Conservation (phyloP, 30 jellyfish, hydroid and myxozoan genomes). For the Aurelia coerulea region DNA sequence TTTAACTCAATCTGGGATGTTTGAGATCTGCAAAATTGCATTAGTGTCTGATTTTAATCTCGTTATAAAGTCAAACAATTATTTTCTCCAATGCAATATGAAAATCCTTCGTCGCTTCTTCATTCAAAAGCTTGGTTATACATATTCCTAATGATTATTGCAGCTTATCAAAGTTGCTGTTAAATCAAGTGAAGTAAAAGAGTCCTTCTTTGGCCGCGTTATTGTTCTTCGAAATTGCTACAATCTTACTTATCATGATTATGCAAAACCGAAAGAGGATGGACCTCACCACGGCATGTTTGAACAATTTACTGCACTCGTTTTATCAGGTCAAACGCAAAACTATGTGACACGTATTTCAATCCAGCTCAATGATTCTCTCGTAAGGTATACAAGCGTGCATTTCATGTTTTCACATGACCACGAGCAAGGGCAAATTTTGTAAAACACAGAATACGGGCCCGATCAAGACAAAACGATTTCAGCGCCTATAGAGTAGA, state of each 20-base stretch:
- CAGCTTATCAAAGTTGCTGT: background rate
- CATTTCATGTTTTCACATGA: no score
- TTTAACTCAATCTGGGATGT: background rate
- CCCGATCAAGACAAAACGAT: no score
- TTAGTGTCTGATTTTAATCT: slow-evolving; percentile 23
- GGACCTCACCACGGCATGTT: background rate
- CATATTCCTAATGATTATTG: slow-evolving; percentile 1
- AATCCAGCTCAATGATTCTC: no score
- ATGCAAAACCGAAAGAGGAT: slow-evolving; percentile 1
- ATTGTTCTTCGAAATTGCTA: background rate
- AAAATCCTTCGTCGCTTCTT: background rate
- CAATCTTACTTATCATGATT: background rate
- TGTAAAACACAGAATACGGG: no score
- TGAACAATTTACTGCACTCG: no score
- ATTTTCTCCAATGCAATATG: slow-evolving; percentile 1
- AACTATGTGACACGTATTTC: no score
- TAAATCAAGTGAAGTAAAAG: background rate
- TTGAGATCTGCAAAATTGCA: slow-evolving; percentile 23
- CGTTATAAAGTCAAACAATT: slow-evolving; percentile 15
- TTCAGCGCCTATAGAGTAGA: no score
- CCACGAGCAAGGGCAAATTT: no score
- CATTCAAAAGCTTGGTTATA: background rate
- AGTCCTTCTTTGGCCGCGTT: background rate
- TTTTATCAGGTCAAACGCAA: no score
- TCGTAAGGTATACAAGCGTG: no score